Evolutionary conservation across 2,888 invertebrate species (phyloP).

Genomic region (Antheraea yamamai): DNA sequence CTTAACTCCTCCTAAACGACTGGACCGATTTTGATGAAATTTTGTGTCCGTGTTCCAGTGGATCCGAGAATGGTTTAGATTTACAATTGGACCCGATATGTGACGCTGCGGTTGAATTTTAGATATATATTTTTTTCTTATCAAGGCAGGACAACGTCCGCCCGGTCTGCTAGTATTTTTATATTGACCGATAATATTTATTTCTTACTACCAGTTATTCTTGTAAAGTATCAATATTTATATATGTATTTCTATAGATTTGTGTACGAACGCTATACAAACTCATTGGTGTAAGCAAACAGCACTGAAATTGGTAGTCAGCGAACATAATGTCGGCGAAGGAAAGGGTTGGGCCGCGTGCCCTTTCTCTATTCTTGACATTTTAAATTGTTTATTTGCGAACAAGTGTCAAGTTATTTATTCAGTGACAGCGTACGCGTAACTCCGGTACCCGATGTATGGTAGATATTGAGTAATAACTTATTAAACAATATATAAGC

Average conservation of each 20-base stretch:
- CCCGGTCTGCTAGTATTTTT: background rate
- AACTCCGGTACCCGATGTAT: slow-evolving; percentile 25
- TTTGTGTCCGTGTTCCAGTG: too few species aligned
- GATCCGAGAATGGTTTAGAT: too few species aligned
- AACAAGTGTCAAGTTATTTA: slow-evolving; percentile 80
- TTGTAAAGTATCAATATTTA: background rate
- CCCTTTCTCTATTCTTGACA: slow-evolving; percentile 79
- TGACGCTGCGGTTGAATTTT: too few species aligned
- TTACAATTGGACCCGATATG: too few species aligned
- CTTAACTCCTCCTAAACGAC: too few species aligned
- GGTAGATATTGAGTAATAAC: slow-evolving; percentile 21
- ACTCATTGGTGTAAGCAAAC: slow-evolving; percentile 53
- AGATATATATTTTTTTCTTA: too few species aligned
- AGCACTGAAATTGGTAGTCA: slow-evolving; percentile 73
- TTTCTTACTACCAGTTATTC: background rate
- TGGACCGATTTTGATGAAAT: too few species aligned
- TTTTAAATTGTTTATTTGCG: slow-evolving; percentile 81
- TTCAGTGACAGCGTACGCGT: slow-evolving; percentile 55
- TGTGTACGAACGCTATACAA: slow-evolving; percentile 36
- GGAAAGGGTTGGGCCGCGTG: slow-evolving; percentile 67
- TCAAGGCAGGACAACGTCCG: too few species aligned
- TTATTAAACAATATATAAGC: background rate
- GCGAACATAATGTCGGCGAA: slow-evolving; percentile 71
- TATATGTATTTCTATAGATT: slow-evolving; percentile 24
- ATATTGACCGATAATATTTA: background rate